Evolutionary conservation across 2,113 vertebrate genomes (phyloP).

Genomic region (Pyxicephalus adspersus): DNA sequence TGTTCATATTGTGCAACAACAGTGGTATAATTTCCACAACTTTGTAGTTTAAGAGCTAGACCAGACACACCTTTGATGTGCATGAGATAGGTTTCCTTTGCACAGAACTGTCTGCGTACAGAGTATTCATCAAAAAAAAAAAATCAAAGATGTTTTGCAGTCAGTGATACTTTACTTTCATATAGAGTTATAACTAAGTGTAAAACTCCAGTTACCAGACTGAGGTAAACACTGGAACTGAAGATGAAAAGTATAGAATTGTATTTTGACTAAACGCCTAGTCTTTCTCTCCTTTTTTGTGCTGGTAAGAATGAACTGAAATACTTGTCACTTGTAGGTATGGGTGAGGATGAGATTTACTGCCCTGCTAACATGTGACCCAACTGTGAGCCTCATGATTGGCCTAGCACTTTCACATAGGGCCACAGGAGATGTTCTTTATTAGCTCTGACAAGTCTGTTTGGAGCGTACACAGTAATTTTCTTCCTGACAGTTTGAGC

Average conservation of each 20-base stretch:
- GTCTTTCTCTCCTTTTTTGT: too few species aligned
- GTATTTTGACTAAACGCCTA: too few species aligned
- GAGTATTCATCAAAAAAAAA: constrained; percentile 6
- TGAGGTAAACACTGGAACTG: neutral
- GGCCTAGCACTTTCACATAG: too few species aligned
- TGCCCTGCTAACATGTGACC: too few species aligned
- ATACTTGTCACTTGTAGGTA: too few species aligned
- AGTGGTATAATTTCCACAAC: constrained; percentile 19
- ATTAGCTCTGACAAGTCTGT: too few species aligned
- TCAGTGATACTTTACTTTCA: neutral
- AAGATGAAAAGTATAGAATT: neutral
- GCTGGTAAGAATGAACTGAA: too few species aligned
- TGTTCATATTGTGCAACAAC: neutral
- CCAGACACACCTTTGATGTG: constrained; percentile 46
- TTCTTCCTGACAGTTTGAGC: too few species aligned
- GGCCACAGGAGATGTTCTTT: too few species aligned
- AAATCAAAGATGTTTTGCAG: constrained; percentile 7
- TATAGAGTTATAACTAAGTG: neutral
- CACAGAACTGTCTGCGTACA: neutral
- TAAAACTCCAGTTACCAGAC: neutral
- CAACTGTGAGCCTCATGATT: too few species aligned
- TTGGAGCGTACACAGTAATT: too few species aligned
- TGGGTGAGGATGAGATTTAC: too few species aligned
- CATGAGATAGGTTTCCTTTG: constrained; percentile 42
- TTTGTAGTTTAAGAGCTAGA: constrained; percentile 27